A percentile compares a stretch with the other conserved stretches of the same genome.
Evolutionary conservation across 1,140 invertebrate species (phyloP).

Genomic region (Lerema accius): DNA sequence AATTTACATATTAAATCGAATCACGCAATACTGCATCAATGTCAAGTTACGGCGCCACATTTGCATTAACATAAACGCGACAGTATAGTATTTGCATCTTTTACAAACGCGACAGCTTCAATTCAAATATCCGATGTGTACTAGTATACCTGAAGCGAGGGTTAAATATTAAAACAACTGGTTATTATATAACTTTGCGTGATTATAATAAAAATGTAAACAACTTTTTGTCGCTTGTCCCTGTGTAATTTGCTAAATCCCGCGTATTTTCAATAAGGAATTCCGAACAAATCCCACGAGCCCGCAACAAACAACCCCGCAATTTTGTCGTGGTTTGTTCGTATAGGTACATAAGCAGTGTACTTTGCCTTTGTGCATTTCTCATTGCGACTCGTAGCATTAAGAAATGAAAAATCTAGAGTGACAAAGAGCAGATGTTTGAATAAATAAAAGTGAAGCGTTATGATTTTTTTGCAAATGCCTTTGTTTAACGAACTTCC

Average conservation of each 20-base stretch:
- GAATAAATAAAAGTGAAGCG: constrained; percentile 7
- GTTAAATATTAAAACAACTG: too few relatives aligned
- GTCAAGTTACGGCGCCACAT: constrained; percentile 15
- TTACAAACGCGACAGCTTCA: background rate
- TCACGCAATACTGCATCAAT: constrained; percentile 16
- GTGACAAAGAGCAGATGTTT: constrained; percentile 12
- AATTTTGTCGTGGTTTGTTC: constrained; percentile 10
- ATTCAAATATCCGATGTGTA: too few relatives aligned
- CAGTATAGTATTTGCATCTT: constrained; percentile 9
- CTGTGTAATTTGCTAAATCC: background rate
- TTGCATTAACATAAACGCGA: constrained; percentile 22
- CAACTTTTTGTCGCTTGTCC: too few relatives aligned
- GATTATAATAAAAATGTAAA: too few relatives aligned
- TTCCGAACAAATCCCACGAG: background rate
- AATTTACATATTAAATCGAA: constrained; percentile 20
- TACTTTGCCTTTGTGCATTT: constrained; percentile 15
- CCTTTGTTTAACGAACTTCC: too few relatives aligned
- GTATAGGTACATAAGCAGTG: constrained; percentile 5
- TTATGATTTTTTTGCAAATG: background rate
- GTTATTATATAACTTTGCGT: too few relatives aligned
- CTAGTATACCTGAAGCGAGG: too few relatives aligned
- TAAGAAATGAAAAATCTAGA: constrained; percentile 20
- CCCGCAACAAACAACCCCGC: constrained; percentile 3
- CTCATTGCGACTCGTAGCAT: constrained; percentile 12
- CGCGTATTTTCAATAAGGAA: constrained; percentile 13